Conservation (phyloP, 2,797 vertebrate genomes). For the Catamblyrhynchus diadema region DNA sequence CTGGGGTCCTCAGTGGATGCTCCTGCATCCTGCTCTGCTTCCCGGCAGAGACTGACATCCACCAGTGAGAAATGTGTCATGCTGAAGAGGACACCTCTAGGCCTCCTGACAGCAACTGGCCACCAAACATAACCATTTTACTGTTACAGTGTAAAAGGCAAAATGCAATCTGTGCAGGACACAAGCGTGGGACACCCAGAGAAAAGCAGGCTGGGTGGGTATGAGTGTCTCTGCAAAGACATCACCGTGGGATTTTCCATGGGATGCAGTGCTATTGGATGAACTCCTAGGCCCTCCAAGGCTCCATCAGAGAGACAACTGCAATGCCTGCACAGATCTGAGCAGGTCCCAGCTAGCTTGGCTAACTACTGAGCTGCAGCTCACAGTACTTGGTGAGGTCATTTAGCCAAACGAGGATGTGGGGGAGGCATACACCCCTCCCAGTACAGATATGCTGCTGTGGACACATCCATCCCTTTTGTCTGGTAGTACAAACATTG, state of each 20-base stretch:
- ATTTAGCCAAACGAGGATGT: rapidly evolving
- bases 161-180: not conserved
- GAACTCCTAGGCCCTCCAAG: not conserved
- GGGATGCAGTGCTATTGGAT: not conserved
- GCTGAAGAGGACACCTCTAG: not conserved
- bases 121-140: not conserved
- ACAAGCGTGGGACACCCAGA: not conserved
- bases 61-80: rapidly evolving
- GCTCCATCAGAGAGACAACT: not conserved
- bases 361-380: not conserved
- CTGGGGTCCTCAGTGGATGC: not conserved
- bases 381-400: rapidly evolving
- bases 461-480: not conserved
- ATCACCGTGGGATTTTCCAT: not conserved
- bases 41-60: not conserved
- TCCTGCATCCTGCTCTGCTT: not conserved
- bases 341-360: not conserved
- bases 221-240: not conserved
- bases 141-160: not conserved
- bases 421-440: not conserved
- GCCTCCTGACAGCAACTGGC: not conserved
- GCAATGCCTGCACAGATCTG: not conserved
- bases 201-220: not conserved
- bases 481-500: not conserved
- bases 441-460: not conserved